phyloP scores from a whole-genome alignment of 2,113 vertebrate genomes.

The Heloderma charlesbogerti region DNA sequence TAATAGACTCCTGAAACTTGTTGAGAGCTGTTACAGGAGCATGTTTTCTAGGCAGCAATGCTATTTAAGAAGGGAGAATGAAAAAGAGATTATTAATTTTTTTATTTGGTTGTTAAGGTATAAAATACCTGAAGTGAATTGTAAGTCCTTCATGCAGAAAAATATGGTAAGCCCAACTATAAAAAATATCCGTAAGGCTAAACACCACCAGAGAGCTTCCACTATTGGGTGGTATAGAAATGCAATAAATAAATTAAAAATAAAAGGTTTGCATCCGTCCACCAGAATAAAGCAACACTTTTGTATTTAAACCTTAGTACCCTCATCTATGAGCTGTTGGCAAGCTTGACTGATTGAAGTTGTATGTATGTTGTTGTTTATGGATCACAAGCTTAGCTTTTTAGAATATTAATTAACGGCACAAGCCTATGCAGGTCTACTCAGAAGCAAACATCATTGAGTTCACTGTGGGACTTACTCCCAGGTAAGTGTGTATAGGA shows the following conservation, averaged over 20 bases:
- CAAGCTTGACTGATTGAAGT: background rate
- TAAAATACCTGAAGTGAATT: background rate
- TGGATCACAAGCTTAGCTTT: background rate
- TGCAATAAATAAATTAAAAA: background rate
- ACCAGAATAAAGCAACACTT: background rate
- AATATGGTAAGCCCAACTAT: background rate
- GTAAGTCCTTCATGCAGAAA: background rate
- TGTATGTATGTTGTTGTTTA: background rate
- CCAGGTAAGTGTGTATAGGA: no score
- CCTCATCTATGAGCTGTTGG: background rate
- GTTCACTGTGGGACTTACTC: no score
- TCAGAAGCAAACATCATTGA: no score
- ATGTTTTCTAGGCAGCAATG: background rate
- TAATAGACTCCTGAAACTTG: background rate
- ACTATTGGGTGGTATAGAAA: no score
- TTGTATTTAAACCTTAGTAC: background rate
- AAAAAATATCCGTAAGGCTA: background rate
- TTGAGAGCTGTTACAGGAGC: background rate
- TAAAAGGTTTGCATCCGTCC: background rate
- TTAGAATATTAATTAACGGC: background rate
- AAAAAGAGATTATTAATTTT: background rate
- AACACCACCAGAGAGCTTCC: no score
- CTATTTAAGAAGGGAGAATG: background rate
- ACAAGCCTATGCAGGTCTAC: no score
- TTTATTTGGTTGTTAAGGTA: background rate